These are phyloP conservation scores for Megalonaias nervosa DNA, from an alignment of 1,140 invertebrate species.

Conservation along the genomic window DNA sequence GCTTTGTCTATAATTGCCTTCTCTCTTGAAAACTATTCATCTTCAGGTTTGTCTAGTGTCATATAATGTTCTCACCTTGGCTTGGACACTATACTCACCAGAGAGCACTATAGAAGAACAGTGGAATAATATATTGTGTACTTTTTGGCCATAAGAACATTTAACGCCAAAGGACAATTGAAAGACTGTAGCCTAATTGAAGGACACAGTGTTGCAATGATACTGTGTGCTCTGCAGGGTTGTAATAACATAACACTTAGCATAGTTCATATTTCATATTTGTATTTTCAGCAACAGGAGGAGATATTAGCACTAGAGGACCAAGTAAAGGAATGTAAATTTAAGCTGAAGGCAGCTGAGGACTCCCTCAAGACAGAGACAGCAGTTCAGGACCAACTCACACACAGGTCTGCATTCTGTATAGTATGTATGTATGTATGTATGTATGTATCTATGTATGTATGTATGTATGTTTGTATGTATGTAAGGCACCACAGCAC, in stretches of 20 bases:
- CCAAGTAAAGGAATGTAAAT: conserved; percentile 40
- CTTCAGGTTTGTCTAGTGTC: too few relatives aligned
- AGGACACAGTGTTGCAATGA: neutral
- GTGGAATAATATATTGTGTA: too few relatives aligned
- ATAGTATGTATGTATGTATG: neutral
- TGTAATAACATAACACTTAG: neutral
- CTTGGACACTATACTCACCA: too few relatives aligned
- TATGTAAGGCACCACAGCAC: neutral
- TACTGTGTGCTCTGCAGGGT: neutral
- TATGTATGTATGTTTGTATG: neutral
- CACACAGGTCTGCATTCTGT: conserved; percentile 37
- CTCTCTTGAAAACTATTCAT: too few relatives aligned
- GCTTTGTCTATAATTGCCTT: too few relatives aligned
- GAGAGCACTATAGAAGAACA: too few relatives aligned
- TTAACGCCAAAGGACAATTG: neutral
- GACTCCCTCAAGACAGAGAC: conserved; percentile 52
- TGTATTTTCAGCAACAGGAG: conserved; percentile 51
- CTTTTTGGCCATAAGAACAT: too few relatives aligned
- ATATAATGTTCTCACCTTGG: too few relatives aligned
- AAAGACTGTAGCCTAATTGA: neutral
- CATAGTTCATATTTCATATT: neutral
- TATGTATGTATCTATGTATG: too few relatives aligned
- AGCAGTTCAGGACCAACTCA: conserved; percentile 51
- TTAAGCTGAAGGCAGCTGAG: conserved; percentile 48
- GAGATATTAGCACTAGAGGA: conserved; percentile 52